Evolutionary conservation across 2,888 invertebrate genomes (phyloP), one percentile per base, ranked within the genome.

Genomic region (Cabera pusaria): DNA sequence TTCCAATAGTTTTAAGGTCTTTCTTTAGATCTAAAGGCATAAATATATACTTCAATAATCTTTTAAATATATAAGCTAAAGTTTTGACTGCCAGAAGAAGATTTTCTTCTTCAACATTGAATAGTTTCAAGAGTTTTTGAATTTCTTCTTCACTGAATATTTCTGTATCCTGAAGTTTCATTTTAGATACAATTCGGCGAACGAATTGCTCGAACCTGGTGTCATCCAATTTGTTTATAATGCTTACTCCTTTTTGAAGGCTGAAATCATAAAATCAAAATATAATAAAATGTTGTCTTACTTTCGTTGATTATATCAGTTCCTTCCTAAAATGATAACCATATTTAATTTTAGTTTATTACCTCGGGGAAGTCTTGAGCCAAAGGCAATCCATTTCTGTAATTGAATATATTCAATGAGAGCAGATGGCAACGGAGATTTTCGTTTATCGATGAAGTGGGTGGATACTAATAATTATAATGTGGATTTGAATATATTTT

Each of bases 121-220:
- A 86, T 61, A 88, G 77, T 54, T 68, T 78, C 37, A 70, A 63
- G 8, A 88, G 66, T 52, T 87, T 88, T 18, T 56, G 55, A 46
- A 46, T 67, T 58, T 88, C 87, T 16, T 81, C 80, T 26, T 67
- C 69, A 25, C 73, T 83, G 47, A 88, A 88, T 59, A 86, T 73
- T 59, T 85, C 84, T 21, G 53, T 31, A 20, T 73, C 73, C 46
- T 79, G 70, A 25, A 64, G 50, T 56, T 72, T 82, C 29, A 83
- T 43, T 59, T 84, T 87, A 1, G 65, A 43, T 8, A 79, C 64
- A 41, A 87, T 85, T 35, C 84, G 63, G 22, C 72, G 72, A 1
- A 86, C 54, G 47, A 85, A 83, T 45, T 84, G 83, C 49, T 87
- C 86, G 61, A 82, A 87, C 56, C 78, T 82, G 7, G 59, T 52